A percentile compares a stretch with the other conserved stretches of the same genome.
Conservation (phyloP, 92 coral and sea anemone species). For the Paramuricea clavata region DNA sequence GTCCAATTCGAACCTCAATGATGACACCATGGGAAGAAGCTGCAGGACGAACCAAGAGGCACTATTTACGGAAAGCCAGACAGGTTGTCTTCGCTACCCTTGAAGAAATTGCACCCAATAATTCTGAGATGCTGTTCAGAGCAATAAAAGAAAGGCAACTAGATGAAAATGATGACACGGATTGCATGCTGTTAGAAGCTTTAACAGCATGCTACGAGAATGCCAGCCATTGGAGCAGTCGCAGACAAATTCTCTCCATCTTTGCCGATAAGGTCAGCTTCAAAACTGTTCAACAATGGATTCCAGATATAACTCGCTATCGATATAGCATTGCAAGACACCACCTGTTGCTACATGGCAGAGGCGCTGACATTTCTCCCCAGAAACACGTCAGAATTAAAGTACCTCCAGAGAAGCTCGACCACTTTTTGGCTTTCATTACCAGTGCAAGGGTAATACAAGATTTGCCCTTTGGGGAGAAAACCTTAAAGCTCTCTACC, state of each 20-base stretch:
- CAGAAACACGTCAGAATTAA: slow-evolving; percentile 43
- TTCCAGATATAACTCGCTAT: slow-evolving; percentile 61
- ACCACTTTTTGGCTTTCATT: slow-evolving; percentile 68
- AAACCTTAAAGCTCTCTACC: slow-evolving; percentile 51
- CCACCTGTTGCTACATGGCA: slow-evolving; percentile 62
- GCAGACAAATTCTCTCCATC: slow-evolving; percentile 63
- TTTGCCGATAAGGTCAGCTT: slow-evolving; percentile 66
- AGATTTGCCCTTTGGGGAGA: slow-evolving; percentile 71
- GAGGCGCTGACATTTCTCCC: slow-evolving; percentile 45
- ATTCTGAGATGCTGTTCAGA: slow-evolving; percentile 52
- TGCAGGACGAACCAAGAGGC: slow-evolving; percentile 62
- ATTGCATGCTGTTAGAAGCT: slow-evolving; percentile 54
- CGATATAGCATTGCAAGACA: slow-evolving; percentile 70
- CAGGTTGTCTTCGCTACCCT: slow-evolving; percentile 54
- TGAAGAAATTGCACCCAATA: slow-evolving; percentile 54
- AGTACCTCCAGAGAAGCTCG: slow-evolving; percentile 44
- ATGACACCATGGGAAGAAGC: slow-evolving; percentile 56
- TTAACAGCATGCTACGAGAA: slow-evolving; percentile 64
- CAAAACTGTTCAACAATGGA: slow-evolving; percentile 38
- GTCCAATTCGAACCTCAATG: slow-evolving; percentile 61
- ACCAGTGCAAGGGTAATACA: slow-evolving; percentile 69
- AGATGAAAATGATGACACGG: slow-evolving; percentile 41
- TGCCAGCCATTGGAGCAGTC: slow-evolving; percentile 59
- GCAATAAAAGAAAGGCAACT: slow-evolving; percentile 36
- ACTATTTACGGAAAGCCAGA: slow-evolving; percentile 62